Conservation (phyloP, 2,888 invertebrate species). For the Malthinus flaveolus region DNA sequence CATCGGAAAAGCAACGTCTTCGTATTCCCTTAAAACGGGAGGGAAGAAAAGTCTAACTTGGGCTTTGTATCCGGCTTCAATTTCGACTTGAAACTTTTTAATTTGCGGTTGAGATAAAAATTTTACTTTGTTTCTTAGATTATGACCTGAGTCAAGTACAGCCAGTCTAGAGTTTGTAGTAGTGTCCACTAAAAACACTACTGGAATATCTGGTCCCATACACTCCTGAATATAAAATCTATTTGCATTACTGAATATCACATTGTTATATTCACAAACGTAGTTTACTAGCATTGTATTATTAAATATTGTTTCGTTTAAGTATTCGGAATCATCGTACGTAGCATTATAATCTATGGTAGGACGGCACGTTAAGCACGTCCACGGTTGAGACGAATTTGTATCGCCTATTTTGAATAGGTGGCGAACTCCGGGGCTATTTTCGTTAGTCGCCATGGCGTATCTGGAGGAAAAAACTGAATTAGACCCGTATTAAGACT, state of each 20-base stretch:
- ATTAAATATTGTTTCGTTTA: constrained; percentile 55
- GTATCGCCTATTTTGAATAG: constrained; percentile 70
- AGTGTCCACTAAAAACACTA: constrained; percentile 66
- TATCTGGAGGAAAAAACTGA: constrained; percentile 61
- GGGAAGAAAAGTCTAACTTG: constrained; percentile 81
- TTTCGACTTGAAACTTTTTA: constrained; percentile 66
- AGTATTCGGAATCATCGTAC: constrained; percentile 52
- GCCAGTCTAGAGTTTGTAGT: constrained; percentile 62
- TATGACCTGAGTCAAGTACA: constrained; percentile 70
- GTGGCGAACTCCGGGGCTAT: constrained; percentile 79
- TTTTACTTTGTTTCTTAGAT: constrained; percentile 64
- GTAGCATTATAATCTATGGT: constrained; percentile 50
- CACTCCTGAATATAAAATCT: constrained; percentile 74
- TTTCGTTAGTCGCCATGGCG: constrained; percentile 78
- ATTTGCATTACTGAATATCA: constrained; percentile 62
- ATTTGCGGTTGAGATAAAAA: constrained; percentile 75
- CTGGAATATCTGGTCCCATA: constrained; percentile 75
- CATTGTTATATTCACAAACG: constrained; percentile 62
- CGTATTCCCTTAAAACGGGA: constrained; percentile 80
- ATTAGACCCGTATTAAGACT: too few species aligned
- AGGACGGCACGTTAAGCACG: constrained; percentile 64
- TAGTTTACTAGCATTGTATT: constrained; percentile 50
- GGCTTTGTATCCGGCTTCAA: constrained; percentile 69
- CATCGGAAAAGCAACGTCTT: constrained; percentile 79
- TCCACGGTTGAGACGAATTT: constrained; percentile 55